phyloP scores from a whole-genome alignment of 2,113 vertebrate species.

The Gymnogyps californianus region DNA sequence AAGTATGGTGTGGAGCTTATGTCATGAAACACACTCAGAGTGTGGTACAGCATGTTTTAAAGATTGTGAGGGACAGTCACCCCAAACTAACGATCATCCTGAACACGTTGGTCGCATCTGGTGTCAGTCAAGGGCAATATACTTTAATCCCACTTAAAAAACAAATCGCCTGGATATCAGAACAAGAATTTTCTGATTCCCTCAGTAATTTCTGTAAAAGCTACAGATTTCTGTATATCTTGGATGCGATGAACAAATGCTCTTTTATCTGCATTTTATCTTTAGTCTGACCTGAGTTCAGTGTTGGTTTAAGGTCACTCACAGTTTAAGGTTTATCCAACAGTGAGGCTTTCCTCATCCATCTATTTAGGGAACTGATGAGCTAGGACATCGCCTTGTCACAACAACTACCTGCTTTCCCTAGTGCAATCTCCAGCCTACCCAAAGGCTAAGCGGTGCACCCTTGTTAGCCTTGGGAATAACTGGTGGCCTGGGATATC shows the following conservation, averaged over 20 bases:
- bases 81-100: background rate
- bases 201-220: background rate
- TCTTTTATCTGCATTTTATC: background rate
- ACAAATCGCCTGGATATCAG: background rate
- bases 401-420: background rate
- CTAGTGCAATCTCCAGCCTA: background rate
- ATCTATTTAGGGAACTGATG: background rate
- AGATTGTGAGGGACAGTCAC: background rate
- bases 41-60: background rate
- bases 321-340: background rate
- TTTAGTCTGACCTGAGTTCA: background rate
- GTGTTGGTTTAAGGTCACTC: background rate
- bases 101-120: background rate
- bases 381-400: background rate
- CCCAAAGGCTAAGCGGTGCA: accelerated
- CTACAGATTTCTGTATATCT: background rate
- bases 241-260: background rate
- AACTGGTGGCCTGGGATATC: background rate
- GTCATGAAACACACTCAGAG: background rate
- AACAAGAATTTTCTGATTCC: background rate
- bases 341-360: background rate
- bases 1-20: background rate
- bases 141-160: background rate
- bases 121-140: background rate
- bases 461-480: background rate